A percentile compares a stretch with the other conserved stretches of the same genome.
phyloP scores from a whole-genome alignment of 2,888 invertebrate genomes.

The Caenorhabditis afra region DNA sequence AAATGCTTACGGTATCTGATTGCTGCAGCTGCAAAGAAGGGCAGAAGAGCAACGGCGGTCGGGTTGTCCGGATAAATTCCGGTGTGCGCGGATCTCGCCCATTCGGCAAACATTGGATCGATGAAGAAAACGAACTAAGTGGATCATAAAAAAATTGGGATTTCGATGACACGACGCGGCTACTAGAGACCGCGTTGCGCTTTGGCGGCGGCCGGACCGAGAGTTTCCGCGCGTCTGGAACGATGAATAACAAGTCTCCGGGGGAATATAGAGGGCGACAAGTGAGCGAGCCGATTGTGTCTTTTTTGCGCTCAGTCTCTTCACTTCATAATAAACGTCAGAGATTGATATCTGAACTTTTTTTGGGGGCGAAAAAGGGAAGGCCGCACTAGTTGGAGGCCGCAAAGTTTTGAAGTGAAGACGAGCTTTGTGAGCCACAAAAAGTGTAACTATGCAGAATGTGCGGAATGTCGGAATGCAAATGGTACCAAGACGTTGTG shows the following conservation, averaged over 20 bases:
- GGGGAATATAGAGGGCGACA: conserved; percentile 62
- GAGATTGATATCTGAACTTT: conserved; percentile 63
- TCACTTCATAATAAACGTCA: conserved; percentile 63
- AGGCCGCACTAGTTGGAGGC: conserved; percentile 13
- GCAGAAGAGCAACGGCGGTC: conserved; percentile 62
- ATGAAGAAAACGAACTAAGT: conserved; percentile 30
- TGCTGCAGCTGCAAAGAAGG: conserved; percentile 60
- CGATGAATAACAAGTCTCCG: conserved; percentile 65
- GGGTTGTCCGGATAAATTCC: conserved; percentile 60
- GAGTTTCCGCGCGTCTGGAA: conserved; percentile 59
- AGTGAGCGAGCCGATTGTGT: conserved; percentile 58
- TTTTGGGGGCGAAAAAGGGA: conserved; percentile 10
- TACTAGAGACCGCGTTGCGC: conserved; percentile 31
- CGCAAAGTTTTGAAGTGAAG: conserved; percentile 13
- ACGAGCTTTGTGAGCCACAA: neutral
- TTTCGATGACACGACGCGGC: conserved; percentile 39
- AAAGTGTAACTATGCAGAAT: conserved; percentile 13
- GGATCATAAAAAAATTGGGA: conserved; percentile 43
- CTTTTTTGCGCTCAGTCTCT: conserved; percentile 55
- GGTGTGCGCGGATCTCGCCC: conserved; percentile 62
- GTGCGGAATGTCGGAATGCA: neutral
- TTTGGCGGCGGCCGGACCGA: conserved; percentile 45
- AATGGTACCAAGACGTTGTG: conserved; percentile 3
- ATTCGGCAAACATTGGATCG: conserved; percentile 64
- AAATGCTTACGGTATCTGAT: conserved; percentile 54